Evolutionary conservation across 2,113 vertebrate species (phyloP).

Genomic region (Rhinoptilus africanus): DNA sequence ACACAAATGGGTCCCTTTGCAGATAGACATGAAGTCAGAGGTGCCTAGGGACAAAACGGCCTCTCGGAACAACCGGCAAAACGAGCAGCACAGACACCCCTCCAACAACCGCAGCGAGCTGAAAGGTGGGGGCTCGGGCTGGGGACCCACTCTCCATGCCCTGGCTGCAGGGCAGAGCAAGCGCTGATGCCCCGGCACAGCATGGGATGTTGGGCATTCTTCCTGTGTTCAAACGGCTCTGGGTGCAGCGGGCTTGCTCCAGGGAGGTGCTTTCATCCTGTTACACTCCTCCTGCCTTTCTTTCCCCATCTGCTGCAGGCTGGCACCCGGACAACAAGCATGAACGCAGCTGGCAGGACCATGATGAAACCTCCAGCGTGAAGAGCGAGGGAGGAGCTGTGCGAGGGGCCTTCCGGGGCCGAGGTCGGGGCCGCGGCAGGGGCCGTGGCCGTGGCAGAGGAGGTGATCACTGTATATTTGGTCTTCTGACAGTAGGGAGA

Average conservation of each 20-base stretch:
- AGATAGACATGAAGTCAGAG: slow-evolving; percentile 97
- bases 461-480: slow-evolving; percentile 73
- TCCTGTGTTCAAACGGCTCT: accelerated
- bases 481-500: neutral
- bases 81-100: slow-evolving; percentile 86
- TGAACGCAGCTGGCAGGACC: slow-evolving; percentile 91
- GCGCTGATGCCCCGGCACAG: neutral
- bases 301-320: slow-evolving; percentile 58
- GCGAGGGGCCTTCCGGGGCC: slow-evolving; percentile 88
- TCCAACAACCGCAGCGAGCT: slow-evolving; percentile 87
- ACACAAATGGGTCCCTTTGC: slow-evolving; percentile 97
- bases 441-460: slow-evolving; percentile 91
- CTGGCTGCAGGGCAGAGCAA: neutral
- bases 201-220: neutral
- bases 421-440: slow-evolving; percentile 88
- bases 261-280: neutral
- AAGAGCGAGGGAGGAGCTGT: slow-evolving; percentile 95
- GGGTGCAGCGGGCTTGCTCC: accelerated
- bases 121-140: slow-evolving; percentile 78
- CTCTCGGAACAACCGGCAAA: slow-evolving; percentile 92
- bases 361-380: slow-evolving; percentile 95
- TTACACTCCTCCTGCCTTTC: neutral
- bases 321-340: slow-evolving; percentile 92
- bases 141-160: neutral
- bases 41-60: slow-evolving; percentile 90